Conservation (phyloP, 2,888 invertebrate genomes). For the Dolichomitus sp. region DNA sequence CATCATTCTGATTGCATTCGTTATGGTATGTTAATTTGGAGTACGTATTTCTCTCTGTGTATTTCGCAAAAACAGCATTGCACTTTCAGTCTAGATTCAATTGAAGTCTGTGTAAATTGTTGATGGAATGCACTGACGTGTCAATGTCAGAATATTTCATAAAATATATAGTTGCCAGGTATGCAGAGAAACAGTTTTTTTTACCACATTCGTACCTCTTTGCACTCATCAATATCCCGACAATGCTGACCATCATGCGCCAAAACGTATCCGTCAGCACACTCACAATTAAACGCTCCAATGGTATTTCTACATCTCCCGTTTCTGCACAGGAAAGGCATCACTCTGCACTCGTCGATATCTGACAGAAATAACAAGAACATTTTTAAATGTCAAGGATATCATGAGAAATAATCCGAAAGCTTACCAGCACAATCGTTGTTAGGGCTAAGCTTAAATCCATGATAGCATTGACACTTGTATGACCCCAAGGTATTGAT, state of each 20-base stretch:
- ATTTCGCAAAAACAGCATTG: background rate
- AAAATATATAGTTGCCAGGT: background rate
- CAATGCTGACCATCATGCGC: slow-evolving; percentile 93
- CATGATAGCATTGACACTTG: slow-evolving; percentile 91
- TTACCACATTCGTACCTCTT: slow-evolving; percentile 87
- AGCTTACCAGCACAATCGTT: slow-evolving; percentile 92
- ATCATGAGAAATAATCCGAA: background rate
- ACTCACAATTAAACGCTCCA: slow-evolving; percentile 94
- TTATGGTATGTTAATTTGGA: too few relatives aligned
- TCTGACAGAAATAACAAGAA: slow-evolving; percentile 85
- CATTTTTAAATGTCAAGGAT: background rate
- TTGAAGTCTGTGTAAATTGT: background rate
- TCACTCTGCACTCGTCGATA: slow-evolving; percentile 94
- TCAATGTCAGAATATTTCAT: background rate
- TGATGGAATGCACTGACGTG: background rate
- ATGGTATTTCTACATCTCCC: slow-evolving; percentile 93
- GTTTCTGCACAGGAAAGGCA: slow-evolving; percentile 95
- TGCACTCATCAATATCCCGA: slow-evolving; percentile 93
- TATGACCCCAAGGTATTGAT: slow-evolving; percentile 91
- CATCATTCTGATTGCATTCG: too few relatives aligned
- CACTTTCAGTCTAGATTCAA: background rate
- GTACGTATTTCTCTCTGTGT: background rate
- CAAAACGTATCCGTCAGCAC: slow-evolving; percentile 92
- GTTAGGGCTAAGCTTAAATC: slow-evolving; percentile 92
- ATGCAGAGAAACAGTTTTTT: background rate